A percentile compares a stretch with the other conserved stretches of the same genome.
Evolutionary conservation across 2,888 invertebrate genomes (phyloP).

Genomic region (Theretra japonica): DNA sequence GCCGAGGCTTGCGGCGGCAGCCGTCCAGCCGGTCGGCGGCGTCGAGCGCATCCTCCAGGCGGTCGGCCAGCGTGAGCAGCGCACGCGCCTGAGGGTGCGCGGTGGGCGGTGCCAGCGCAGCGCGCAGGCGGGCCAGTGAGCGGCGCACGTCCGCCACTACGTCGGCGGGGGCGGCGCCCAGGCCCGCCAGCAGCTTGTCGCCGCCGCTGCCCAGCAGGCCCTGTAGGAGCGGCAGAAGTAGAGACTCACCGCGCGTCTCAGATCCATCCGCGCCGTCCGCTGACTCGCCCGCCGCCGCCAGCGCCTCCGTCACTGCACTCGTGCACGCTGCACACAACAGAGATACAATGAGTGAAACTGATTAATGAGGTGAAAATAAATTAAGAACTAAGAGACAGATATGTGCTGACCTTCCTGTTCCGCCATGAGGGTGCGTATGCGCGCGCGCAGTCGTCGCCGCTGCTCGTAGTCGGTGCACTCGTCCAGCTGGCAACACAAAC

Average conservation of each 20-base stretch:
- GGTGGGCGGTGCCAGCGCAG: constrained; percentile 86
- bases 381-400: not conserved
- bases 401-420: constrained; percentile 90
- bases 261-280: constrained; percentile 52
- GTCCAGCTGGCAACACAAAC: constrained; percentile 87
- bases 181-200: constrained; percentile 71
- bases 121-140: constrained; percentile 90
- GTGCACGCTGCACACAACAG: constrained; percentile 68
- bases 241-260: constrained; percentile 89
- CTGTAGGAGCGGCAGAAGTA: constrained; percentile 88
- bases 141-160: constrained; percentile 91
- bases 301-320: constrained; percentile 76
- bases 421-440: constrained; percentile 93
- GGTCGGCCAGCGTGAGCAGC: constrained; percentile 88
- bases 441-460: constrained; percentile 91
- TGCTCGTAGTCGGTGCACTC: constrained; percentile 94
- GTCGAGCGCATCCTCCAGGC: constrained; percentile 86
- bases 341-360: not conserved
- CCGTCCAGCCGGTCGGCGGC: constrained; percentile 72
- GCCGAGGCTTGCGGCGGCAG: constrained; percentile 75
- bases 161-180: constrained; percentile 83
- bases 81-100: constrained; percentile 84
- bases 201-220: constrained; percentile 85
- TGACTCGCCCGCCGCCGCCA: constrained; percentile 69
- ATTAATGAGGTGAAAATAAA: not conserved